These are phyloP conservation scores for Frankliniella intonsa DNA, from an alignment of 2,888 invertebrate species.

Conservation along the genomic window DNA sequence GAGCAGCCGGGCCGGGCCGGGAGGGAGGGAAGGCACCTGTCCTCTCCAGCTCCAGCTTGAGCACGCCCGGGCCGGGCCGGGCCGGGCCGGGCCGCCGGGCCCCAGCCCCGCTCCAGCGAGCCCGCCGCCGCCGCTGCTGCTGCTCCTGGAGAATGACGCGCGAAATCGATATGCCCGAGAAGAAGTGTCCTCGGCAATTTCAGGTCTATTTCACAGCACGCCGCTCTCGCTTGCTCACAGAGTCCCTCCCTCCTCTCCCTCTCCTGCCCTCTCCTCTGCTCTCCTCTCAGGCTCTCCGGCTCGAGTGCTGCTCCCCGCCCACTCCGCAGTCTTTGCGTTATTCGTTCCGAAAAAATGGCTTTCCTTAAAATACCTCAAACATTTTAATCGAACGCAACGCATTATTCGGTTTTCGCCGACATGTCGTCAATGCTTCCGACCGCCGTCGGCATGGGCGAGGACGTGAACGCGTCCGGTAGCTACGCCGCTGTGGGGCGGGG, in stretches of 20 bases:
- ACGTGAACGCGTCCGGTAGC: no score
- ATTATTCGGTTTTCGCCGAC: no score
- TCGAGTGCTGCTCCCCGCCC: no score
- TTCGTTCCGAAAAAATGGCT: no score
- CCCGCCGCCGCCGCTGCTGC: background rate
- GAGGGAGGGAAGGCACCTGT: background rate
- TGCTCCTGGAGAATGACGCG: constrained; percentile 1
- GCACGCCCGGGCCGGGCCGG: background rate
- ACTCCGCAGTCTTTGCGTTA: no score
- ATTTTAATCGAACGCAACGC: no score
- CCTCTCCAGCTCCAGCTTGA: background rate
- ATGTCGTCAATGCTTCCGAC: no score
- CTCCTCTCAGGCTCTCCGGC: background rate
- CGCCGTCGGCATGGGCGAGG: no score
- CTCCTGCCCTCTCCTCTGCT: background rate
- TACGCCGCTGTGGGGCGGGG: no score
- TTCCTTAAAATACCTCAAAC: no score
- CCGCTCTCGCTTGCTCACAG: background rate
- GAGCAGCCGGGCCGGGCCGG: no score
- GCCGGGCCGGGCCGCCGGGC: background rate
- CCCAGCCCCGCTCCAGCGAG: background rate
- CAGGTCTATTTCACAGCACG: constrained; percentile 24
- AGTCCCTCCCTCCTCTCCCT: background rate
- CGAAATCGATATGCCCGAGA: constrained; percentile 22
- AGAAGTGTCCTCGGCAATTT: constrained; percentile 24